A percentile compares a stretch with the other conserved stretches of the same genome.
phyloP scores from a whole-genome alignment of 2,888 invertebrate species.

The Unio delphinus region DNA sequence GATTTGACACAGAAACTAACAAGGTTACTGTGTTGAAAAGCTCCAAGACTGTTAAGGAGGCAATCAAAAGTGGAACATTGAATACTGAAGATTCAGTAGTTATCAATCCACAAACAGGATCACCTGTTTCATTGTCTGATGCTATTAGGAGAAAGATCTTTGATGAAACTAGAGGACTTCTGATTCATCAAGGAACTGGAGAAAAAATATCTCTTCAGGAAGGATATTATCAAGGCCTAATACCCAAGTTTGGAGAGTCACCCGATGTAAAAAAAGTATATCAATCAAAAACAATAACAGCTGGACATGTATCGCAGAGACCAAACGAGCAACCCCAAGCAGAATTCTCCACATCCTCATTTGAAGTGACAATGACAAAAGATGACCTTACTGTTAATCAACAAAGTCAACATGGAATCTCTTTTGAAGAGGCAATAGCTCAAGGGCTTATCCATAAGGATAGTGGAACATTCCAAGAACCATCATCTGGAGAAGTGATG shows the following conservation, averaged over 20 bases:
- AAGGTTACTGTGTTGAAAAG: constrained; percentile 34
- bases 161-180: constrained; percentile 86
- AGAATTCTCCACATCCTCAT: neutral
- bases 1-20: constrained; percentile 23
- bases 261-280: constrained; percentile 1
- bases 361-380: constrained; percentile 18
- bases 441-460: constrained; percentile 77
- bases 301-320: constrained; percentile 23
- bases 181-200: constrained; percentile 77
- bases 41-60: constrained; percentile 72
- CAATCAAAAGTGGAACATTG: constrained; percentile 73
- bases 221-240: constrained; percentile 76
- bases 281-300: constrained; percentile 23
- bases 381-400: constrained; percentile 28
- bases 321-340: neutral
- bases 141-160: constrained; percentile 91
- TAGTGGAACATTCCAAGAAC: constrained; percentile 79
- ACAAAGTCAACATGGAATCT: constrained; percentile 20
- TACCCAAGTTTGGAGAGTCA: constrained; percentile 51
- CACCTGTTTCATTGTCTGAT: constrained; percentile 86
- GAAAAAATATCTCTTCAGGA: constrained; percentile 84
- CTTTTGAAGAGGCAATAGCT: constrained; percentile 79
- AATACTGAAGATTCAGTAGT: constrained; percentile 49
- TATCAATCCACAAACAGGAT: constrained; percentile 77
- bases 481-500: constrained; percentile 60